These are phyloP conservation scores for Cyprinus carpio DNA, from an alignment of 2,113 vertebrate species.

Conservation along the genomic window DNA sequence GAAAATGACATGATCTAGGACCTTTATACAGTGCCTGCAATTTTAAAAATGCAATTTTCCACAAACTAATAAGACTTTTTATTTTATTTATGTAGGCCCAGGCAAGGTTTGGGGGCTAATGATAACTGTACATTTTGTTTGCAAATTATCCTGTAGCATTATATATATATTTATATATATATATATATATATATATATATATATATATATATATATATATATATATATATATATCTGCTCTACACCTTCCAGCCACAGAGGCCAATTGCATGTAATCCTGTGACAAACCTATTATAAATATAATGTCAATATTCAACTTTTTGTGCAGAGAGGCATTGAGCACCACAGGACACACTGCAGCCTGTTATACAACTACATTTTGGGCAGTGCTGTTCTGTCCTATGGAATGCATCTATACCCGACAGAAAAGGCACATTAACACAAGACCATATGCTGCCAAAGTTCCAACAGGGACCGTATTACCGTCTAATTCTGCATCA, in stretches of 20 bases:
- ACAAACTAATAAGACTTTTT: not conserved
- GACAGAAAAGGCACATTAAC: slow-evolving; percentile 20
- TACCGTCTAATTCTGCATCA: slow-evolving; percentile 44
- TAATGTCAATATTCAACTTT: not conserved
- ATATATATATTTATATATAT: no score
- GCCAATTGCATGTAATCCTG: not conserved
- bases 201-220: no score
- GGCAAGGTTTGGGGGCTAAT: not conserved
- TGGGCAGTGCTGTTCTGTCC: not conserved
- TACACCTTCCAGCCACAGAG: not conserved
- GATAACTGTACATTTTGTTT: not conserved
- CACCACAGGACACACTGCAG: not conserved
- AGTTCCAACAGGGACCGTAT: slow-evolving; percentile 45
- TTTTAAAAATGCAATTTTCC: not conserved
- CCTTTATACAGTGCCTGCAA: no score
- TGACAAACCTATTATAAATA: not conserved
- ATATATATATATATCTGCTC: no score
- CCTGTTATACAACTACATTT: not conserved
- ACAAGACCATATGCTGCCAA: slow-evolving; percentile 43
- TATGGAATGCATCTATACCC: slow-evolving; percentile 26
- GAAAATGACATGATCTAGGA: no score
- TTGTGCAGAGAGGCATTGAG: not conserved
- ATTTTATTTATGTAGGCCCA: not conserved
- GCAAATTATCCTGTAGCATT: not conserved
- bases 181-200: no score